Conservation (phyloP, 2,113 vertebrate species). For the Gambusia affinis region DNA sequence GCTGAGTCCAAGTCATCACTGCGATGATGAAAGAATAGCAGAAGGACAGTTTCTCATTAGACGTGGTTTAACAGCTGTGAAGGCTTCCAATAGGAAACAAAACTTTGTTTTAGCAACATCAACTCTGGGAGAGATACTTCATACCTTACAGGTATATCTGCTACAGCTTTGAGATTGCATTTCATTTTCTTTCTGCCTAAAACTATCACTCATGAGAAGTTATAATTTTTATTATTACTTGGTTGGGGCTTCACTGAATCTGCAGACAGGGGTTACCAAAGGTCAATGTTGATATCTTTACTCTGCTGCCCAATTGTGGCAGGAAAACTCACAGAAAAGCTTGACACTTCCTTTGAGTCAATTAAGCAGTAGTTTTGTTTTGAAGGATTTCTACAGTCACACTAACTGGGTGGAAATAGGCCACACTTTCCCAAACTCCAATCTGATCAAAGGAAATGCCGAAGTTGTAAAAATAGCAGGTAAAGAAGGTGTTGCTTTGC, state of each 20-base stretch:
- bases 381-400: slow-evolving; percentile 79
- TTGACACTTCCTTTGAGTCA: too few species aligned
- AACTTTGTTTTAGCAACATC: slow-evolving; percentile 54
- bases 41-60: slow-evolving; percentile 60
- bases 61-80: slow-evolving; percentile 37
- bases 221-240: too few species aligned
- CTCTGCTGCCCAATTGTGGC: too few species aligned
- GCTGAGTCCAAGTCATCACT: slow-evolving; percentile 57
- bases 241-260: too few species aligned
- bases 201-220: too few species aligned
- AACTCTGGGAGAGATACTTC: slow-evolving; percentile 57
- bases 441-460: slow-evolving; percentile 58
- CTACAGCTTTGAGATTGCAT: too few species aligned
- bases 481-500: slow-evolving; percentile 16
- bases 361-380: too few species aligned
- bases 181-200: too few species aligned
- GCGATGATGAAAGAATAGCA: slow-evolving; percentile 64
- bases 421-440: slow-evolving; percentile 47
- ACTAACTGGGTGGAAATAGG: slow-evolving; percentile 77
- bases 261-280: too few species aligned
- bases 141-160: slow-evolving; percentile 69
- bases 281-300: too few species aligned
- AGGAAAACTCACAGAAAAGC: too few species aligned
- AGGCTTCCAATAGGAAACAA: slow-evolving; percentile 38
- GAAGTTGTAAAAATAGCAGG: slow-evolving; percentile 69